Evolutionary conservation across 1,140 invertebrate genomes (phyloP), one percentile per base, ranked within the genome.

Genomic region (Pseudomyrmex cubaensis): DNA sequence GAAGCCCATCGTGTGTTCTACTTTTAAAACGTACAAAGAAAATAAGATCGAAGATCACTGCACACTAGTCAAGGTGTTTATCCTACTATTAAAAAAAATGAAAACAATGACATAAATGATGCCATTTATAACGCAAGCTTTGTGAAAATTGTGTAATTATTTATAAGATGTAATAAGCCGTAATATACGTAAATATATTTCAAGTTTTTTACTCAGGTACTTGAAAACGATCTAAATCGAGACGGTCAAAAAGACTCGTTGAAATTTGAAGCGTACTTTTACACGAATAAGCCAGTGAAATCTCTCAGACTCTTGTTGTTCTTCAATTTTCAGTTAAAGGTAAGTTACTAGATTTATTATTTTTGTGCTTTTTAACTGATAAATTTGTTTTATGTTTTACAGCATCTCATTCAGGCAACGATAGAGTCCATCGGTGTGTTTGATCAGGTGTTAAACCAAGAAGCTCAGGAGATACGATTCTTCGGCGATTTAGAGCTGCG

Each of bases 321-420:
- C 74, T 96, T 96, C 90, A 93, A 95, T 87, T 96, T 95, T 72
- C 92, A 93, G 90, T 91, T 96, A 54, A 92, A 93, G 90, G 96
- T 96, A 93, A 9, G 20, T 1, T 25, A 25, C 3, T 25, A n/a
- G 13, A 2, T 35, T 35, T 12, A 54, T 8, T n/a, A 7, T 48
- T 8, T 15, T 46, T 8, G 9, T 74, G 9, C 20, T 15, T 15
- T 44, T 9, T 8, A 3, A 0, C n/a, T n/a, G 10, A 70, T 10
- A 9, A 1, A 59, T 83, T 57, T 82, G 25, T 25, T 74, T 74
- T 5, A 67, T 86, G 56, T 75, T 76, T 74, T 75, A 17, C 17
- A 94, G 93, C 89, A 93, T 76, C 74, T 91, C 0, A 90, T 92
- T 17, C 85, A 91, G 10, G 73, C 94, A 12, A 90, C 90, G 50